Percentiles rank a stretch among this genome's conserved stretches.
Evolutionary conservation across 64 coral and sea anemone genomes (phyloP).

Genomic region (Pocillopora verrucosa): DNA sequence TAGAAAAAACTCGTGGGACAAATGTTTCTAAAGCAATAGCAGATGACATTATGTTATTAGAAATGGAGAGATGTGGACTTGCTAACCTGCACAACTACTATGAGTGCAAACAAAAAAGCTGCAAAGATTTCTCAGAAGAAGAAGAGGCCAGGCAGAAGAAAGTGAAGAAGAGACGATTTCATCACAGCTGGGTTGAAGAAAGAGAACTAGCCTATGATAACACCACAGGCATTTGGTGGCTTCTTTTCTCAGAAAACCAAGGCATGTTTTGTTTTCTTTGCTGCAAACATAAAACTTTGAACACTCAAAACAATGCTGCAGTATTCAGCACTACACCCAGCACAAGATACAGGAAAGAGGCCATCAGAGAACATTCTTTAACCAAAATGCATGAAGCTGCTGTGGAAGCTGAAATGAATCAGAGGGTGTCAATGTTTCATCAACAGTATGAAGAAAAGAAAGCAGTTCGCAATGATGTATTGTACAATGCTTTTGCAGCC

Average conservation of each 20-base stretch:
- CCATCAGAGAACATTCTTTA: constrained; percentile 51
- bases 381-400: constrained; percentile 50
- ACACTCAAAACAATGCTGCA: constrained; percentile 46
- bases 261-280: constrained; percentile 66
- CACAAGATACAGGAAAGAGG: constrained; percentile 44
- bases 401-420: constrained; percentile 60
- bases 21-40: constrained; percentile 38
- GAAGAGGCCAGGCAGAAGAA: too few species aligned
- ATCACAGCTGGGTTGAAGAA: constrained; percentile 53
- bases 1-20: neutral
- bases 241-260: constrained; percentile 41
- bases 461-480: constrained; percentile 16
- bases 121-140: constrained; percentile 29
- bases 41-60: constrained; percentile 33
- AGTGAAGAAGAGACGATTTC: neutral
- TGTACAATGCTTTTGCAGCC: constrained; percentile 50
- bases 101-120: constrained; percentile 23
- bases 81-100: constrained; percentile 41
- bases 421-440: constrained; percentile 57
- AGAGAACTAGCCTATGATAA: constrained; percentile 26
- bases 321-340: constrained; percentile 33
- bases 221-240: constrained; percentile 45
- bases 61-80: constrained; percentile 3
- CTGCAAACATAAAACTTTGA: constrained; percentile 47
- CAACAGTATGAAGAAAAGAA: constrained; percentile 44